Conservation (phyloP, 2,888 invertebrate genomes). For the Mesoligia furuncula region DNA sequence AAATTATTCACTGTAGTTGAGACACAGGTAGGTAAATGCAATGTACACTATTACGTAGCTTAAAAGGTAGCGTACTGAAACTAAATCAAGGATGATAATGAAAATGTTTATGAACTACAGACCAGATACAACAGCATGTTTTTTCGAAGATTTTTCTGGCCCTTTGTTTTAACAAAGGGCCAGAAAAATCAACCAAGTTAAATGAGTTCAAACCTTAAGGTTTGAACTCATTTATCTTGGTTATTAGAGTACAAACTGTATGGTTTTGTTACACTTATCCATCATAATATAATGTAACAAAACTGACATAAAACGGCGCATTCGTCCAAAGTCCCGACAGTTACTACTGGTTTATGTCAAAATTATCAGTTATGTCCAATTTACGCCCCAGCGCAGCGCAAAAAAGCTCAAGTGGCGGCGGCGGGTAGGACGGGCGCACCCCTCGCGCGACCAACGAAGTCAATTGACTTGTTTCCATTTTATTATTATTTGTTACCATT, state of each 20-base stretch:
- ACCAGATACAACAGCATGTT: background rate
- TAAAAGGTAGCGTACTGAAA: background rate
- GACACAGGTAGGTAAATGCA: conserved; percentile 1
- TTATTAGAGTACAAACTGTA: background rate
- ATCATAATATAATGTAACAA: conserved; percentile 75
- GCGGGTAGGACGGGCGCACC: conserved; percentile 69
- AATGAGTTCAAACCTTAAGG: background rate
- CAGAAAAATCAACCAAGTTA: no score
- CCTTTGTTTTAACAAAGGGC: no score
- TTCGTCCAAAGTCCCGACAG: conserved; percentile 82
- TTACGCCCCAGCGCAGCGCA: conserved; percentile 82
- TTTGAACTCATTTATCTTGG: background rate
- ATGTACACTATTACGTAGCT: background rate
- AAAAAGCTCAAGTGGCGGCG: conserved; percentile 84
- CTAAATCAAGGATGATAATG: background rate
- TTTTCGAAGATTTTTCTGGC: no score
- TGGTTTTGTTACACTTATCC: conserved; percentile 69
- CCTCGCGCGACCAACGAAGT: conserved; percentile 71
- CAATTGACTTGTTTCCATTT: conserved; percentile 88
- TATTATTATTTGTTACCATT: conserved; percentile 78
- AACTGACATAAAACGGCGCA: conserved; percentile 85
- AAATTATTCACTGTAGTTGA: conserved; percentile 30
- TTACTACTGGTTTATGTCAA: conserved; percentile 88
- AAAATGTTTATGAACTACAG: background rate
- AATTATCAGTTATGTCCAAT: conserved; percentile 87